Conservation (phyloP, 2,888 invertebrate species). For the Pinctada fucata region DNA sequence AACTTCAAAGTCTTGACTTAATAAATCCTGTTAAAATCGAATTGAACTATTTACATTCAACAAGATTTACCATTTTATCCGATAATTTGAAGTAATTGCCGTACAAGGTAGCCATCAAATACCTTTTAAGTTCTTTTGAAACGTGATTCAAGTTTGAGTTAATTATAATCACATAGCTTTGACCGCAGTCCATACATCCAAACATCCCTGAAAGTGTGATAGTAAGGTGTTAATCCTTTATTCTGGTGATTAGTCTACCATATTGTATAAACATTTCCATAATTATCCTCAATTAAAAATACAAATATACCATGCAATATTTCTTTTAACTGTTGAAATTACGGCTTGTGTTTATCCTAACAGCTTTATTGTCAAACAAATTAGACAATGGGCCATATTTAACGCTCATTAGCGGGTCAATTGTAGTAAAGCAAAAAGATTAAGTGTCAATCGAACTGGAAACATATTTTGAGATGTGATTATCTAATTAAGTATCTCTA, state of each 20-base stretch:
- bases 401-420: slow-evolving; percentile 14
- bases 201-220: background rate
- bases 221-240: slow-evolving; percentile 18
- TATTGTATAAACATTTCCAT: slow-evolving; percentile 16
- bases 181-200: background rate
- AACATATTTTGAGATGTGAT: slow-evolving; percentile 24
- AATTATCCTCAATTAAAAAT: slow-evolving; percentile 16
- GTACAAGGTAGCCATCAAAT: too few relatives aligned
- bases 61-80: too few relatives aligned
- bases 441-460: slow-evolving; percentile 20
- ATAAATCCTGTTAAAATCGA: too few relatives aligned
- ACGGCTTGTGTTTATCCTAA: slow-evolving; percentile 29
- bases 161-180: background rate
- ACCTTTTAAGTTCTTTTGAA: too few relatives aligned
- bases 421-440: slow-evolving; percentile 5
- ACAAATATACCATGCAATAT: slow-evolving; percentile 13
- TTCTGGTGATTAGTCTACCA: slow-evolving; percentile 15
- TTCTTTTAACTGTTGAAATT: background rate
- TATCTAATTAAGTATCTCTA: slow-evolving; percentile 10
- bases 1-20: too few relatives aligned
- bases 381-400: slow-evolving; percentile 20
- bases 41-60: too few relatives aligned
- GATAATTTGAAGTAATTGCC: too few relatives aligned
- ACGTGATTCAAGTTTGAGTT: too few relatives aligned
- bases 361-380: slow-evolving; percentile 16